Percentiles rank a stretch among this genome's conserved stretches.
These are phyloP conservation scores for Acrossocheilus wenchowensis DNA, from an alignment of 2,797 vertebrate genomes.

Conservation along the genomic window DNA sequence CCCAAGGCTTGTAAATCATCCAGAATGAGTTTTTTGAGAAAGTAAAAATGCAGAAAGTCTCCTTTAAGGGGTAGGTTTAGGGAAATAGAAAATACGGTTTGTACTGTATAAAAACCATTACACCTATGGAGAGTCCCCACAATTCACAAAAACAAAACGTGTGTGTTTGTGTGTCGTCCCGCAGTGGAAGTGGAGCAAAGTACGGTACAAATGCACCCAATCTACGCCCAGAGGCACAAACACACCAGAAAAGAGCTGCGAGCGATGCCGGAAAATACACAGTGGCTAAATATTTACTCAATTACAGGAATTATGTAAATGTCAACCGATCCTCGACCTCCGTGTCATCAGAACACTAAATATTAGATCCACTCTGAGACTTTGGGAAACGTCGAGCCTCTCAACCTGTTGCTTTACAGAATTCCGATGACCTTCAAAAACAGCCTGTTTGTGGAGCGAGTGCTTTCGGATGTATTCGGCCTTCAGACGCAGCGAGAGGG, in stretches of 20 bases:
- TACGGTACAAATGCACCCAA: background rate
- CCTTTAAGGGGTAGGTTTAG: too few species aligned
- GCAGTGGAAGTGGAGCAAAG: background rate
- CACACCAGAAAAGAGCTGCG: background rate
- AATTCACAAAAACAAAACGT: too few species aligned
- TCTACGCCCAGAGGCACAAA: background rate
- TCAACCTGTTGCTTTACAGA: slow-evolving; percentile 21
- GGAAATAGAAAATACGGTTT: background rate
- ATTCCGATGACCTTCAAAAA: background rate
- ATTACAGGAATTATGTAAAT: slow-evolving; percentile 26
- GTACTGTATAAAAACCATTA: background rate
- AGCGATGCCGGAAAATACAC: background rate
- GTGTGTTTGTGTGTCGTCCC: background rate
- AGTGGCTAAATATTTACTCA: slow-evolving; percentile 3
- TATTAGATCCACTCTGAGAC: background rate
- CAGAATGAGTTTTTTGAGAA: too few species aligned
- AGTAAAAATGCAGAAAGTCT: background rate
- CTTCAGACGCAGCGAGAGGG: slow-evolving; percentile 30
- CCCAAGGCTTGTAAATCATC: background rate
- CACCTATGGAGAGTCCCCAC: background rate
- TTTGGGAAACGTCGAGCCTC: background rate
- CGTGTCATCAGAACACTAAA: background rate
- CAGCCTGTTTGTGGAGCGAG: background rate
- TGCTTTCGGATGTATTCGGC: slow-evolving; percentile 4
- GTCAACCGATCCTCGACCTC: background rate